Evolutionary conservation across 2,113 vertebrate species (phyloP).

Genomic region (Taurulus bubalis): DNA sequence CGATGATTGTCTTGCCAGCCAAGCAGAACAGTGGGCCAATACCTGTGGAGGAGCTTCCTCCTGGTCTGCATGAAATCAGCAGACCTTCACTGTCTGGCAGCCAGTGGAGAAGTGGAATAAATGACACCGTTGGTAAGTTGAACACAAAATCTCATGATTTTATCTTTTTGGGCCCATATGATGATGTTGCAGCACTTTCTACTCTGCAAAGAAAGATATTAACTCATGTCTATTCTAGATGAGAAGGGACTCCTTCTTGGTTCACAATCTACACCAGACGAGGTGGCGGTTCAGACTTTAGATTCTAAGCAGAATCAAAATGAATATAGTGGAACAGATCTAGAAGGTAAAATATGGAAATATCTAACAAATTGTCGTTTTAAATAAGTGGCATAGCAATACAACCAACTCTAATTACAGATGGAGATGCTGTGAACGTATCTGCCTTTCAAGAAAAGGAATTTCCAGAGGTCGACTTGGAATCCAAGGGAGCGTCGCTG

Average conservation of each 20-base stretch:
- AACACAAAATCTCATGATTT: neutral
- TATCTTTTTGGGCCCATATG: neutral
- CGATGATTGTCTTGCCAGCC: conserved; percentile 64
- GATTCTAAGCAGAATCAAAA: neutral
- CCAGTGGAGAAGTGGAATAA: conserved; percentile 63
- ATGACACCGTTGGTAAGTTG: conserved; percentile 14
- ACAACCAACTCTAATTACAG: conserved; percentile 11
- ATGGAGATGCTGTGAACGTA: neutral
- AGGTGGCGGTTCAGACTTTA: neutral
- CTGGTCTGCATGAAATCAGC: conserved; percentile 28
- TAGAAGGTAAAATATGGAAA: conserved; percentile 19
- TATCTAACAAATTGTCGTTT: too few relatives aligned
- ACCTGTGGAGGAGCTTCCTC: conserved; percentile 39
- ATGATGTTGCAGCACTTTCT: neutral
- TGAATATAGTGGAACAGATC: rapidly evolving
- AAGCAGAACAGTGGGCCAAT: conserved; percentile 34
- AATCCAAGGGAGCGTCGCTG: rapidly evolving
- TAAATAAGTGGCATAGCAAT: neutral
- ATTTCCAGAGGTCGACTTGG: rapidly evolving
- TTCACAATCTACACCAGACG: neutral
- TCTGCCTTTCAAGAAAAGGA: neutral
- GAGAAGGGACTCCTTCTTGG: conserved; percentile 19
- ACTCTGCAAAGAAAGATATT: neutral
- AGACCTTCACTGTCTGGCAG: conserved; percentile 54
- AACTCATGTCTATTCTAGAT: neutral